These are phyloP conservation scores for Planiliza haematocheilus DNA, from an alignment of 2,113 vertebrate species.

Conservation along the genomic window DNA sequence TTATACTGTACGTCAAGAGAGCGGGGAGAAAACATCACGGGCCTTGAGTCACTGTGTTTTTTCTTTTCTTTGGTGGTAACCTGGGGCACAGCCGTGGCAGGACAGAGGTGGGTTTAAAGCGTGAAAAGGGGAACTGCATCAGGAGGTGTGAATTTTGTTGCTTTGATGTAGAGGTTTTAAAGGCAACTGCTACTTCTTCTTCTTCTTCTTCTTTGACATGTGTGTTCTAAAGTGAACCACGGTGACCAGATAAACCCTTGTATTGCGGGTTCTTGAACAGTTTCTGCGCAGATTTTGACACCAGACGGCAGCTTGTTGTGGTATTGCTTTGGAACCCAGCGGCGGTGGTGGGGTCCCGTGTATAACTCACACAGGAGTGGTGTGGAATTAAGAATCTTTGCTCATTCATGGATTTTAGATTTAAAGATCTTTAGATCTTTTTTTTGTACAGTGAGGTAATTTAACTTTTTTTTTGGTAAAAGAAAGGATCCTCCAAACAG, in stretches of 20 bases:
- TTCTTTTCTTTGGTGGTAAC: slow-evolving; percentile 28
- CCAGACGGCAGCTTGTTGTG: not conserved
- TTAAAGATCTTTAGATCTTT: too few relatives aligned
- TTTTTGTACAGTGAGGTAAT: too few relatives aligned
- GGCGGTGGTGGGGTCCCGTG: not conserved
- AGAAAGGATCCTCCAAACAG: too few relatives aligned
- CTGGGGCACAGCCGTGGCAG: slow-evolving; percentile 13
- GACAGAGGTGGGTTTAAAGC: not conserved
- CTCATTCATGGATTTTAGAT: not conserved
- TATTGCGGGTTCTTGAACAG: too few relatives aligned
- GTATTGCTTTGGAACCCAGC: not conserved
- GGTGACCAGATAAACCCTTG: not conserved
- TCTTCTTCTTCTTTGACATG: slow-evolving; percentile 11
- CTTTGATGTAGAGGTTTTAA: slow-evolving; percentile 53
- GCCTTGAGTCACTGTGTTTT: slow-evolving; percentile 49
- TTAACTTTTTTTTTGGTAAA: too few relatives aligned
- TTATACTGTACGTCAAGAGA: slow-evolving; percentile 55
- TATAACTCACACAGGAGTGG: not conserved
- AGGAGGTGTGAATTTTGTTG: slow-evolving; percentile 38
- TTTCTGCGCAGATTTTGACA: not conserved
- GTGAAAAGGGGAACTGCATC: slow-evolving; percentile 15
- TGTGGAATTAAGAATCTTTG: not conserved
- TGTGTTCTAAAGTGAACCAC: slow-evolving; percentile 2
- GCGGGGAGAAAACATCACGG: slow-evolving; percentile 32
- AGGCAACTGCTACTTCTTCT: slow-evolving; percentile 3